Evolutionary conservation across 2,113 vertebrate species (phyloP).

Genomic region (Ranitomeya variabilis): DNA sequence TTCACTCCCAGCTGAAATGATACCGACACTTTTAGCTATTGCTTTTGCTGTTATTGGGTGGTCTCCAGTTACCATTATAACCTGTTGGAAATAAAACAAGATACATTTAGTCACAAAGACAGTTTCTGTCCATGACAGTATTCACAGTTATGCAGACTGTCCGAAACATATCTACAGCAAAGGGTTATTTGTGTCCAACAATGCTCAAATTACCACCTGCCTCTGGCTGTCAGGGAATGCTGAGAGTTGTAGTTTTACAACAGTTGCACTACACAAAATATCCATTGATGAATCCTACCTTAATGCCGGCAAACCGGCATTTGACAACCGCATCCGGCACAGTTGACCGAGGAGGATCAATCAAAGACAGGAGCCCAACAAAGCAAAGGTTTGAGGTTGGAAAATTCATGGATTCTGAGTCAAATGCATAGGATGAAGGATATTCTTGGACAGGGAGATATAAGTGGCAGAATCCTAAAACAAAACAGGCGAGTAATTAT

Average conservation of each 20-base stretch:
- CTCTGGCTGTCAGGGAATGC: too few relatives aligned
- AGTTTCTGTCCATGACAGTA: neutral
- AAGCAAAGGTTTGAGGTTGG: slow-evolving; percentile 77
- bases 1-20: slow-evolving; percentile 79
- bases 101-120: neutral
- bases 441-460: slow-evolving; percentile 75
- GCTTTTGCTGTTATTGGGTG: slow-evolving; percentile 82
- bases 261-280: neutral
- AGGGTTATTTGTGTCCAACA: neutral
- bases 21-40: slow-evolving; percentile 79
- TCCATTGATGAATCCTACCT: slow-evolving; percentile 65
- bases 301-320: slow-evolving; percentile 81
- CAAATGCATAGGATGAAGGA: slow-evolving; percentile 72
- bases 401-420: slow-evolving; percentile 76
- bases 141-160: neutral
- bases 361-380: slow-evolving; percentile 79
- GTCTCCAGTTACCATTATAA: slow-evolving; percentile 82
- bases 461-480: slow-evolving; percentile 78
- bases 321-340: slow-evolving; percentile 80
- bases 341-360: slow-evolving; percentile 78
- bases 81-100: slow-evolving; percentile 61
- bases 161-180: neutral
- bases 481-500: neutral
- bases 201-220: neutral
- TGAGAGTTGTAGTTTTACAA: too few relatives aligned